These are phyloP conservation scores for Catharus minimus DNA, from an alignment of 2,113 vertebrate genomes.

Conservation along the genomic window DNA sequence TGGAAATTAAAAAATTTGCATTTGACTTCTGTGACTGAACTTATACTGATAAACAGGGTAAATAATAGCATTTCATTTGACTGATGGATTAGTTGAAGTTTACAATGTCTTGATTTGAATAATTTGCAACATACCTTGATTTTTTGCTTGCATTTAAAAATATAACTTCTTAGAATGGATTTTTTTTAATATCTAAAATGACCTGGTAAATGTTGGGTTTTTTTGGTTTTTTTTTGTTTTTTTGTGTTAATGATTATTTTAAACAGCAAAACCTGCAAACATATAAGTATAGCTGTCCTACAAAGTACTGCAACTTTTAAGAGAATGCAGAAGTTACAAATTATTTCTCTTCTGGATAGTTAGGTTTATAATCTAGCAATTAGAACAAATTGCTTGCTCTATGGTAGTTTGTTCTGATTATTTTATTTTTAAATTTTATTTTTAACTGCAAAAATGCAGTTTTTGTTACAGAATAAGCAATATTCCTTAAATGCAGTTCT, in stretches of 20 bases:
- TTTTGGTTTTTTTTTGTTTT: not conserved
- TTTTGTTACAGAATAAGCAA: constrained; percentile 41
- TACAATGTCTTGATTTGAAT: not conserved
- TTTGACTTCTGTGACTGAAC: not conserved
- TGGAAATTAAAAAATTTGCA: not conserved
- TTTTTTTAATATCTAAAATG: not conserved
- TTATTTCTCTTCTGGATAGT: not conserved
- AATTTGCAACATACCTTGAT: not conserved
- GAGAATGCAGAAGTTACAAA: not conserved
- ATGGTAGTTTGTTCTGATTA: not conserved
- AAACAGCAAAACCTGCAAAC: not conserved
- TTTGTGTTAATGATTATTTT: not conserved
- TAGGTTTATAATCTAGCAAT: not conserved
- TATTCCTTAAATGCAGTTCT: constrained; percentile 41
- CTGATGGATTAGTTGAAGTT: not conserved
- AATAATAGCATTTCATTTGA: not conserved
- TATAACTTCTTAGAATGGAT: not conserved
- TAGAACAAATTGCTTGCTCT: not conserved
- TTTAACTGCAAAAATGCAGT: not conserved
- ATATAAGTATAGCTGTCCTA: not conserved
- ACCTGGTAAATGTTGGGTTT: not conserved
- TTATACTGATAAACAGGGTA: not conserved
- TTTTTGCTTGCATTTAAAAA: not conserved
- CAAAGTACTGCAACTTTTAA: not conserved
- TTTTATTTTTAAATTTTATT: not conserved